Conservation (phyloP, 2,888 invertebrate species). For the Volucella bombylans region DNA sequence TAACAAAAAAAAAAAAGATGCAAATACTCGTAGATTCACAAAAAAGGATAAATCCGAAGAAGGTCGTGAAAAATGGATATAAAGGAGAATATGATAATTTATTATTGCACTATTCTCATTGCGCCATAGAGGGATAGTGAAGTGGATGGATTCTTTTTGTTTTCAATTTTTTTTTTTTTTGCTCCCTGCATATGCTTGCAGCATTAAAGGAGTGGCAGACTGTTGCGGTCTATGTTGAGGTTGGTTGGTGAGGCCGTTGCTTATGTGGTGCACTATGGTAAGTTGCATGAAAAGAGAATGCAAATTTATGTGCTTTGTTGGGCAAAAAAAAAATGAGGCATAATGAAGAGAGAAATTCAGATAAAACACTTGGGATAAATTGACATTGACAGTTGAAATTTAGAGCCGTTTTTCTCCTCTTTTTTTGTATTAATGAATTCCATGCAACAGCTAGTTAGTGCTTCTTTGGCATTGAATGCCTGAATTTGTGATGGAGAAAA, state of each 20-base stretch:
- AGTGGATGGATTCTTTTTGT: background rate
- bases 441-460: slow-evolving; percentile 3
- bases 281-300: slow-evolving; percentile 47
- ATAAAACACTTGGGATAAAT: slow-evolving; percentile 59
- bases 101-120: slow-evolving; percentile 67
- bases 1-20: slow-evolving; percentile 1
- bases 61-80: slow-evolving; percentile 61
- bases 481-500: background rate
- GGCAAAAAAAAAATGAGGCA: slow-evolving; percentile 39
- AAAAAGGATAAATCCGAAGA: slow-evolving; percentile 56
- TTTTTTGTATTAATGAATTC: too few relatives aligned
- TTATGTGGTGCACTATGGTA: slow-evolving; percentile 16
- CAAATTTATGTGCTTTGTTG: slow-evolving; percentile 48
- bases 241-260: background rate
- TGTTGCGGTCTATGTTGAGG: slow-evolving; percentile 47
- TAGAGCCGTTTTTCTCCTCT: background rate
- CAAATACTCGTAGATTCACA: slow-evolving; percentile 41
- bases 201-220: slow-evolving; percentile 62
- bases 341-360: slow-evolving; percentile 62
- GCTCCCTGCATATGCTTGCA: background rate
- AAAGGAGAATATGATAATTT: slow-evolving; percentile 68
- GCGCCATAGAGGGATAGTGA: slow-evolving; percentile 9
- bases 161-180: background rate
- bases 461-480: background rate
- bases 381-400: slow-evolving; percentile 67